A percentile compares a stretch with the other conserved stretches of the same genome.
phyloP scores from a whole-genome alignment of 1,140 invertebrate species.

The Heterodera schachtii region DNA sequence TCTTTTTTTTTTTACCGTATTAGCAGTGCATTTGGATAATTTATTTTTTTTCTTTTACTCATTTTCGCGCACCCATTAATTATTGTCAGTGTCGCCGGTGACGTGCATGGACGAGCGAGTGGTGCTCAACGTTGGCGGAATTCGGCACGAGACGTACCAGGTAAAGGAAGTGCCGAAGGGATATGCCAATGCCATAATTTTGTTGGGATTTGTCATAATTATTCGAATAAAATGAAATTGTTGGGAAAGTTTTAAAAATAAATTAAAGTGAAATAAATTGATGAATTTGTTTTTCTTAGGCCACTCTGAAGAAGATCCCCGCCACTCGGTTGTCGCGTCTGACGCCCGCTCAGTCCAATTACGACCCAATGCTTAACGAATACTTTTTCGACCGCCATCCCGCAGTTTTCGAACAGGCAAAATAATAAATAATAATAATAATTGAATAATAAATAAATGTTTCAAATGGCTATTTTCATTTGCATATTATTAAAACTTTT shows the following conservation, averaged over 20 bases:
- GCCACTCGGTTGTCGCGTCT: constrained; percentile 78
- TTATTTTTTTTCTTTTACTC: not conserved
- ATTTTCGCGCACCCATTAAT: not conserved
- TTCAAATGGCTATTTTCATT: not conserved
- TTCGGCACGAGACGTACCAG: constrained; percentile 92
- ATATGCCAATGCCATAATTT: not conserved
- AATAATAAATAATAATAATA: too few species aligned
- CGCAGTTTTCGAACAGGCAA: constrained; percentile 66
- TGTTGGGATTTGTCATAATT: too few species aligned
- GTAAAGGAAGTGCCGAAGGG: too few species aligned
- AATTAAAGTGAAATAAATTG: too few species aligned
- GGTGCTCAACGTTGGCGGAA: constrained; percentile 95
- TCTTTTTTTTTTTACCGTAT: too few species aligned
- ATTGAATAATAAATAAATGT: too few species aligned
- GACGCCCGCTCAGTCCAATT: constrained; percentile 86
- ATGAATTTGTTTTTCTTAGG: not conserved
- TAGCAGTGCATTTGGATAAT: not conserved
- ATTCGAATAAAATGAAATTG: too few species aligned
- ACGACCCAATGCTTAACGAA: constrained; percentile 92
- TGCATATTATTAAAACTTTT: not conserved
- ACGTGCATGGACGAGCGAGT: constrained; percentile 84
- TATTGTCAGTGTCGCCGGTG: constrained; percentile 21
- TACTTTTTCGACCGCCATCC: constrained; percentile 98
- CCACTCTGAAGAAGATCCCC: constrained; percentile 83
- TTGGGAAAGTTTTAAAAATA: too few species aligned